These are phyloP conservation scores for Ptilorrhoa leucosticta DNA, from an alignment of 2,113 vertebrate genomes.

Conservation along the genomic window DNA sequence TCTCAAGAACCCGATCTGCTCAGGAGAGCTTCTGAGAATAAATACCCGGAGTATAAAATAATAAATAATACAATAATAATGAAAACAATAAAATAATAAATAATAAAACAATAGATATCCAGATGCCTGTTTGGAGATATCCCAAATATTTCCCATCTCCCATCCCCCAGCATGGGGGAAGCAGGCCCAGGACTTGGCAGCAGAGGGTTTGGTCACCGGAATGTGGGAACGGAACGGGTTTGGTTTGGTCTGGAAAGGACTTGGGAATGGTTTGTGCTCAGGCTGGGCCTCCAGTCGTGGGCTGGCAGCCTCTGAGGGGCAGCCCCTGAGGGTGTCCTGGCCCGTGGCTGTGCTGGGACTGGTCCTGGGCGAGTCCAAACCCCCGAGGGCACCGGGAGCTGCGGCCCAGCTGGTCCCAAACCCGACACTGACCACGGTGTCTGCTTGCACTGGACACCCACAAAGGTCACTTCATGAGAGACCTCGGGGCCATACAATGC, in stretches of 20 bases:
- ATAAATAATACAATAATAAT: neutral
- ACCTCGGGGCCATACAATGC: neutral
- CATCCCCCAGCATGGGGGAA: neutral
- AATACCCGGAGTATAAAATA: neutral
- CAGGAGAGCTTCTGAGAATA: neutral
- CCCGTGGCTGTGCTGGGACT: rapidly evolving
- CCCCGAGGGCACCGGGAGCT: neutral
- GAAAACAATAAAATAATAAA: neutral
- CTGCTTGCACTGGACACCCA: neutral
- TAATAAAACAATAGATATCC: too few relatives aligned
- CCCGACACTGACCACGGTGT: neutral
- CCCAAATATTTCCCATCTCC: neutral
- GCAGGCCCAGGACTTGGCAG: neutral
- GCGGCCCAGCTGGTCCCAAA: neutral
- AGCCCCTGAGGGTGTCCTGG: neutral
- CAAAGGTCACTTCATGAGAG: rapidly evolving
- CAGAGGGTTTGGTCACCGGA: neutral
- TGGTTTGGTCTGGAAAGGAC: neutral
- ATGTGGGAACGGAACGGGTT: neutral
- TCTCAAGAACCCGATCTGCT: neutral
- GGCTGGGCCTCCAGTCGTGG: neutral
- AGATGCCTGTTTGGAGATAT: neutral
- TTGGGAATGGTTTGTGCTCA: neutral
- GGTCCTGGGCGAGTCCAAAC: neutral
- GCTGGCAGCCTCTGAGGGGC: neutral